phyloP scores from a whole-genome alignment of 2,888 invertebrate species.

The Schizotus pectinicornis region DNA sequence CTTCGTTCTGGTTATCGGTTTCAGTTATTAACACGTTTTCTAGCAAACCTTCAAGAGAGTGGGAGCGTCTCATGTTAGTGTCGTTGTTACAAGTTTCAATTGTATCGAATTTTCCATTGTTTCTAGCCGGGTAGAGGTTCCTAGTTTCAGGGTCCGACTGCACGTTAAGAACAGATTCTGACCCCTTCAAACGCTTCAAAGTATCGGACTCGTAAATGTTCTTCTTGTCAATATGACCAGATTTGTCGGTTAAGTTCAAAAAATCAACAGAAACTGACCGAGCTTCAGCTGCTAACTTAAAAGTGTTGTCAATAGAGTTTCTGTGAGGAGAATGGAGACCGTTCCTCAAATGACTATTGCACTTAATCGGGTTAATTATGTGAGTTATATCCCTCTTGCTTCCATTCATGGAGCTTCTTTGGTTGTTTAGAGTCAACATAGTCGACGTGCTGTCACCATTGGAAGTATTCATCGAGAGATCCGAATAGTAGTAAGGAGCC shows the following conservation, averaged over 20 bases:
- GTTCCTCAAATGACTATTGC: conserved; percentile 40
- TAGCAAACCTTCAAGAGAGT: conserved; percentile 66
- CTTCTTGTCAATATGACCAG: conserved; percentile 69
- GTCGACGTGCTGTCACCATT: conserved; percentile 46
- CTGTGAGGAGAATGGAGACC: conserved; percentile 30
- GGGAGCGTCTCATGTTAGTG: conserved; percentile 59
- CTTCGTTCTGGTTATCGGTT: conserved; percentile 13
- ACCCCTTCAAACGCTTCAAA: conserved; percentile 65
- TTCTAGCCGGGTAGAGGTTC: conserved; percentile 53
- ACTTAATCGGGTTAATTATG: conserved; percentile 74
- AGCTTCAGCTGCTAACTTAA: conserved; percentile 65
- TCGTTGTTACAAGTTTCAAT: conserved; percentile 28
- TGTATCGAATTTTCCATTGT: conserved; percentile 48
- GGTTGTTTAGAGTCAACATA: conserved; percentile 69
- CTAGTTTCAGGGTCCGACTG: conserved; percentile 61
- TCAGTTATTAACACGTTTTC: conserved; percentile 60
- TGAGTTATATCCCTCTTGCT: conserved; percentile 73
- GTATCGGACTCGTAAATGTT: conserved; percentile 76
- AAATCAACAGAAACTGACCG: conserved; percentile 72
- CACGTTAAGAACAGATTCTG: conserved; percentile 61
- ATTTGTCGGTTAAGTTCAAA: conserved; percentile 70
- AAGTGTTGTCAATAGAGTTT: conserved; percentile 52
- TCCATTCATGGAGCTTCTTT: conserved; percentile 68
- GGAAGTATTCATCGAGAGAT: conserved; percentile 62
- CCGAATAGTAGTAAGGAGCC: conserved; percentile 88